Evolutionary conservation across 2,113 vertebrate species (phyloP).

Genomic region (Scophthalmus maximus): DNA sequence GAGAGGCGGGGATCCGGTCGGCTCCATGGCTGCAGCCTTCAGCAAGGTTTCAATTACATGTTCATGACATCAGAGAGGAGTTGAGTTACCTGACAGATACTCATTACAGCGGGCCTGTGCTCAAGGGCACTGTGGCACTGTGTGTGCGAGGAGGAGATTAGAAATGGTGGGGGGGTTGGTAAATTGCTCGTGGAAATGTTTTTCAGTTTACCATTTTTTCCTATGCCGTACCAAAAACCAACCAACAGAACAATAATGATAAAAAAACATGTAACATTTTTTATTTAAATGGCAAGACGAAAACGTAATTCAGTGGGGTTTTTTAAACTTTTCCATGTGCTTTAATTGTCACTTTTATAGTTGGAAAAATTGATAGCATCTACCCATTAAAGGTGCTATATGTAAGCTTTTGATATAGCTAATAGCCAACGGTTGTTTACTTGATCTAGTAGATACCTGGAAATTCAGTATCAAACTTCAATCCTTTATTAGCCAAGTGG

Average conservation of each 20-base stretch:
- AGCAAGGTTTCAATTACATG: constrained; percentile 69
- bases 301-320: not conserved
- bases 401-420: no score
- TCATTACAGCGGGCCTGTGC: constrained; percentile 21
- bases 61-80: constrained; percentile 79
- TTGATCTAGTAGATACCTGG: no score
- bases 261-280: not conserved
- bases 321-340: no score
- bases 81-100: constrained; percentile 75
- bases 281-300: not conserved
- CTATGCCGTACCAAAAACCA: no score
- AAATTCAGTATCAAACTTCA: no score
- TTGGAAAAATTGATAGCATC: not conserved
- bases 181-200: no score
- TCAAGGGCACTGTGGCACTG: no score
- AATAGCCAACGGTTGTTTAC: no score
- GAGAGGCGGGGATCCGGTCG: constrained; percentile 80
- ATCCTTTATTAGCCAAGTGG: no score
- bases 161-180: no score
- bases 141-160: no score
- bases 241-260: constrained; percentile 9
- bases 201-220: no score
- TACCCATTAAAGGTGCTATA: not conserved
- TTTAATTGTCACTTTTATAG: not conserved
- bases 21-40: constrained; percentile 62